A percentile compares a stretch with the other conserved stretches of the same genome.
phyloP scores from a whole-genome alignment of 2,113 vertebrate genomes.

The Odontophorus gujanensis region DNA sequence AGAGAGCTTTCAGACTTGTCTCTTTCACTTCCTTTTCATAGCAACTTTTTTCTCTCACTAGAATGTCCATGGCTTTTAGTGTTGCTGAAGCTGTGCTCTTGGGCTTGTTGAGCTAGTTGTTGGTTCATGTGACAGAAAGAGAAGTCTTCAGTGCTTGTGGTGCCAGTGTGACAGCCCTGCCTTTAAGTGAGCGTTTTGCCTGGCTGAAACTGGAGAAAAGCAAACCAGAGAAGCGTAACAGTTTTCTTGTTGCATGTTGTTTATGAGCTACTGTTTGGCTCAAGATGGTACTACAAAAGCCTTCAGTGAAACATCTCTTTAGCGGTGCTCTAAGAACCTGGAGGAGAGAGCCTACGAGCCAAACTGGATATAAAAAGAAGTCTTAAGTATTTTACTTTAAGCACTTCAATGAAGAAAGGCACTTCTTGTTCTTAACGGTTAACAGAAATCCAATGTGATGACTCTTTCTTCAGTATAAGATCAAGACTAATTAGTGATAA shows the following conservation, averaged over 20 bases:
- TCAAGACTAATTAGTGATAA: neutral
- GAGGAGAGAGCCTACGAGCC: neutral
- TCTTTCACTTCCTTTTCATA: neutral
- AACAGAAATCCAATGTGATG: neutral
- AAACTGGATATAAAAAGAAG: neutral
- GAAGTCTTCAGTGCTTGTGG: neutral
- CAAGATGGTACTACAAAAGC: neutral
- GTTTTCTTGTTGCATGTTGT: neutral
- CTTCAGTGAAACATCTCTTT: neutral
- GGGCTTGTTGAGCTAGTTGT: neutral
- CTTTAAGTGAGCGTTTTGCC: neutral
- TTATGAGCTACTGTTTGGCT: neutral
- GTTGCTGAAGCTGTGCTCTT: neutral
- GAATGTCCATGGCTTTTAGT: neutral
- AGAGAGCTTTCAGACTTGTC: accelerated
- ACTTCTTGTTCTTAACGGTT: neutral
- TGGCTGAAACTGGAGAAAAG: neutral
- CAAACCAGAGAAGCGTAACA: neutral
- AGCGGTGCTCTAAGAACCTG: neutral
- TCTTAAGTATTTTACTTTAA: neutral
- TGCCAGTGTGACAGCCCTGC: neutral
- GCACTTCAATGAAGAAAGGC: neutral
- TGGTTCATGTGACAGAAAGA: neutral
- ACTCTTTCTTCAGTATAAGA: neutral
- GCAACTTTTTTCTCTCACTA: neutral